A percentile compares a stretch with the other conserved stretches of the same genome.
These are phyloP conservation scores for Pachycephala philippinensis DNA, from an alignment of 2,113 vertebrate species.

Conservation along the genomic window DNA sequence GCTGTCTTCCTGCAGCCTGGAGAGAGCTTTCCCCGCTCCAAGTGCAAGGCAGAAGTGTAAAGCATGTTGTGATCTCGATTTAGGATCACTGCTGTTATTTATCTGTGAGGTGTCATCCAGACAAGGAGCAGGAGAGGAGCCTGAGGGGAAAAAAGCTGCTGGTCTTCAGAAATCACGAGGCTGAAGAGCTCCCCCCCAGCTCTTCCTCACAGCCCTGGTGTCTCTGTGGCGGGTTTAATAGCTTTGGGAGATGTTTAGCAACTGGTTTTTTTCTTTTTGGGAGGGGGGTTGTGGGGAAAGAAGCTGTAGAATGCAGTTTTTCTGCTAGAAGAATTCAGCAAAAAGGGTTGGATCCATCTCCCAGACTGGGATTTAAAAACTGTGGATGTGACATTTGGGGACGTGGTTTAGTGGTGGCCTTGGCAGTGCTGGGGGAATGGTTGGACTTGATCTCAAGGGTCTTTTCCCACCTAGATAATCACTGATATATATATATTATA, in stretches of 20 bases:
- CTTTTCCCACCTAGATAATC: background rate
- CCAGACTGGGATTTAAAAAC: background rate
- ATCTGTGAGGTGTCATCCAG: background rate
- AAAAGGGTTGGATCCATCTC: background rate
- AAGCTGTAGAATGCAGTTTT: background rate
- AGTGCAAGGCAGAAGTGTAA: background rate
- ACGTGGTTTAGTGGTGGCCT: too few species aligned
- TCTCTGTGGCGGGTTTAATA: background rate
- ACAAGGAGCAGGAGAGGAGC: background rate
- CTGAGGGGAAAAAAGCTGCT: background rate
- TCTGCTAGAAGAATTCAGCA: background rate
- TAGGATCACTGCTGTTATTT: background rate
- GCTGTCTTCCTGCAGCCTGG: constrained; percentile 11
- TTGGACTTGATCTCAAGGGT: background rate
- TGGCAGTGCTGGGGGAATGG: background rate
- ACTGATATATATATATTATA: background rate
- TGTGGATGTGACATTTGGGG: background rate
- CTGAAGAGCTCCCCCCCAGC: background rate
- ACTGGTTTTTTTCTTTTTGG: fast-evolving
- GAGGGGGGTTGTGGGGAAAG: background rate
- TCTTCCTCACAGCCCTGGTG: background rate
- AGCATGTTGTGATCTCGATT: background rate
- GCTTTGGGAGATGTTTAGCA: background rate
- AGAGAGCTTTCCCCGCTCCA: background rate
- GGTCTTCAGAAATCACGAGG: background rate